These are phyloP conservation scores for Pteruthius melanotis DNA, from an alignment of 2,113 vertebrate species.

Conservation along the genomic window DNA sequence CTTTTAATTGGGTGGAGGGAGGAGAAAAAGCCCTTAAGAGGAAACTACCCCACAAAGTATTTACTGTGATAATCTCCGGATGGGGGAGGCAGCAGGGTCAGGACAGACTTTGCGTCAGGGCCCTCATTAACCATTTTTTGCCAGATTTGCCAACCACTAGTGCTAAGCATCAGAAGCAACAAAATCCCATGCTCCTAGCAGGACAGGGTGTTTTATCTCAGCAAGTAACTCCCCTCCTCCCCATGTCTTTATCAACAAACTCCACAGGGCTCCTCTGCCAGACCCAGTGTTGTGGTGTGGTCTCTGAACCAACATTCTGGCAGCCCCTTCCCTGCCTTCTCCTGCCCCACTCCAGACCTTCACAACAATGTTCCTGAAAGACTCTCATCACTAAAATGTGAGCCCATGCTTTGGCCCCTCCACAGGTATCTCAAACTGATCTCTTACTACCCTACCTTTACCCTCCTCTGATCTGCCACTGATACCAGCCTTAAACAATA, in stretches of 20 bases:
- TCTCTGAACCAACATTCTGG: background rate
- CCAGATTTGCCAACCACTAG: background rate
- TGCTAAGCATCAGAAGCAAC: background rate
- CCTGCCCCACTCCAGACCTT: background rate
- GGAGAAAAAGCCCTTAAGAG: background rate
- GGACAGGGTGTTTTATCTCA: background rate
- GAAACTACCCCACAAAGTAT: background rate
- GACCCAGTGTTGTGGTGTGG: background rate
- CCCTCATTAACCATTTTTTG: background rate
- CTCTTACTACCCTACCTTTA: background rate
- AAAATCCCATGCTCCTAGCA: accelerated
- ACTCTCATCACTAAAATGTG: background rate
- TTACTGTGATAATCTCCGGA: background rate
- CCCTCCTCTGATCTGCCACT: background rate
- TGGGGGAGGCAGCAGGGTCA: background rate
- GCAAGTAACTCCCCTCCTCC: background rate
- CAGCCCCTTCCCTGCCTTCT: background rate
- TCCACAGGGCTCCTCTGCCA: background rate
- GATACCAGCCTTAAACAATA: background rate
- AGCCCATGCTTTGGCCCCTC: background rate
- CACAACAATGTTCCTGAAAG: background rate
- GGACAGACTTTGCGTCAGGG: background rate
- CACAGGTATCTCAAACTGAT: background rate
- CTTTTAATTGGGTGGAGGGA: background rate
- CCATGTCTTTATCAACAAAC: background rate